phyloP scores from a whole-genome alignment of 2,113 vertebrate species.

The Neopipo cinnamomea region DNA sequence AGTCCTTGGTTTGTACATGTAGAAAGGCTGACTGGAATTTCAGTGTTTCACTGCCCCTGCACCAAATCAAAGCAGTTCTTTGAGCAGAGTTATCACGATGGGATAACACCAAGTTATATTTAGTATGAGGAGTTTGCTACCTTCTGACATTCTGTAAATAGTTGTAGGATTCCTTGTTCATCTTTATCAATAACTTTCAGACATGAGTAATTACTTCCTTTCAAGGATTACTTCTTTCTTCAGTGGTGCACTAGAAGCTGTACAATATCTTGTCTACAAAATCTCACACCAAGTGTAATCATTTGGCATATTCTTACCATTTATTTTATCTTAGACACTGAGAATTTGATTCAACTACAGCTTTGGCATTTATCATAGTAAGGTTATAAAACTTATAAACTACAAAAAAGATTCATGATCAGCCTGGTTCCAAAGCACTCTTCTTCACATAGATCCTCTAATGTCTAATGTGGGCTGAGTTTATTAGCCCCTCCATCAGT shows the following conservation, averaged over 20 bases:
- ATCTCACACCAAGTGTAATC: not conserved
- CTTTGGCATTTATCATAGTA: not conserved
- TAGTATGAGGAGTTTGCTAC: not conserved
- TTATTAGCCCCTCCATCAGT: not conserved
- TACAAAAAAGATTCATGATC: not conserved
- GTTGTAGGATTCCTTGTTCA: not conserved
- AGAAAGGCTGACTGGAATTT: not conserved
- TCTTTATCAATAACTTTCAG: not conserved
- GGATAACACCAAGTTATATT: not conserved
- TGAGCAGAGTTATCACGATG: not conserved
- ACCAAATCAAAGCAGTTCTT: not conserved
- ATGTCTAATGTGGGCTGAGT: not conserved
- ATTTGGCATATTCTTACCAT: not conserved
- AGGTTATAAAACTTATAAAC: not conserved
- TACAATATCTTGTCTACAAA: not conserved
- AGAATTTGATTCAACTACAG: not conserved
- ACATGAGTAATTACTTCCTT: not conserved
- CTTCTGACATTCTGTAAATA: not conserved
- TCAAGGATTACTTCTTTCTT: not conserved
- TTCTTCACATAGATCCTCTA: not conserved
- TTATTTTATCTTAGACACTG: not conserved
- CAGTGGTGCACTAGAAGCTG: not conserved
- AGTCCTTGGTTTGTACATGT: not conserved
- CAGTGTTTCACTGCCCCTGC: not conserved
- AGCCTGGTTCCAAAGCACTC: not conserved